Percentiles rank a stretch among this genome's conserved stretches.
phyloP scores from a whole-genome alignment of 2,113 vertebrate genomes.

The Capreolus pygargus region DNA sequence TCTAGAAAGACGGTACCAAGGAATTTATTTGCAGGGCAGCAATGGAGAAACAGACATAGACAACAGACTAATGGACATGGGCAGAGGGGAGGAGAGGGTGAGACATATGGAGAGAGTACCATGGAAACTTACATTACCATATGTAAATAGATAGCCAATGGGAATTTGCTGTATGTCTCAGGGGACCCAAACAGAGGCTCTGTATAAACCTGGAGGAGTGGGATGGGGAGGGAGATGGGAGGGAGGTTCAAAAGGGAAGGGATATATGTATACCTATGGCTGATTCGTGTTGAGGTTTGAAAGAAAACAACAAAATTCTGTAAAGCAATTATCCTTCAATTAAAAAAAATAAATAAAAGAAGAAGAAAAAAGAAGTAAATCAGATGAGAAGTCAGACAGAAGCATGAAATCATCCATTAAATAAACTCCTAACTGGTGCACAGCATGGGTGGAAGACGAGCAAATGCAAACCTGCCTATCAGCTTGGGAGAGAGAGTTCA shows the following conservation, averaged over 20 bases:
- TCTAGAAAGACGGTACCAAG: background rate
- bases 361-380: background rate
- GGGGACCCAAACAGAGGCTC: background rate
- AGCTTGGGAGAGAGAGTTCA: background rate
- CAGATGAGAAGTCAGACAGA: background rate
- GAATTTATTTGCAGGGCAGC: background rate
- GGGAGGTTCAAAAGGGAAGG: background rate
- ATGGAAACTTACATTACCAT: background rate
- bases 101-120: background rate
- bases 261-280: background rate
- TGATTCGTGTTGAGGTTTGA: background rate
- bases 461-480: fast-evolving
- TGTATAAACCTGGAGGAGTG: background rate
- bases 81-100: background rate
- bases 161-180: background rate
- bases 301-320: background rate
- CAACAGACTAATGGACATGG: background rate
- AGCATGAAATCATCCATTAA: background rate
- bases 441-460: background rate
- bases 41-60: background rate
- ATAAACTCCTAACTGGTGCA: background rate
- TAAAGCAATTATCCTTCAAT: background rate
- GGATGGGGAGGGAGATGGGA: background rate
- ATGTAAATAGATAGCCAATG: background rate
- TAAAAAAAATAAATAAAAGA: background rate